Percentiles rank a stretch among this genome's conserved stretches.
These are phyloP conservation scores for Eudemis profundana DNA, from an alignment of 2,888 invertebrate genomes.

Conservation along the genomic window DNA sequence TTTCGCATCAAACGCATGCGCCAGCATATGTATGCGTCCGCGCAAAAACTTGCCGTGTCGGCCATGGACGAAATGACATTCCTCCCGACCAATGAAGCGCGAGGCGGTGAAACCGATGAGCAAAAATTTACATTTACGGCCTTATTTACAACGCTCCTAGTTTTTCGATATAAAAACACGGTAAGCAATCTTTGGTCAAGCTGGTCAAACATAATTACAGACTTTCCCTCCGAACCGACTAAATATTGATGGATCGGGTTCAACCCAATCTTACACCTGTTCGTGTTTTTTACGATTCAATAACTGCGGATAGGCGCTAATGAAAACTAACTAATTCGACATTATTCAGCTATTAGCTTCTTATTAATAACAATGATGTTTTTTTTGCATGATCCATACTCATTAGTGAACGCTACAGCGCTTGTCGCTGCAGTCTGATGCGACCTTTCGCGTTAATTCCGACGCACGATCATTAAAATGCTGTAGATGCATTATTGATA, in stretches of 20 bases:
- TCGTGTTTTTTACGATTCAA: conserved; percentile 8
- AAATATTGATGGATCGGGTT: conserved; percentile 20
- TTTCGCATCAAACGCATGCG: conserved; percentile 43
- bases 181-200: conserved; percentile 16
- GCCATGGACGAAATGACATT: conserved; percentile 68
- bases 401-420: background rate
- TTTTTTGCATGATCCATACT: conserved; percentile 10
- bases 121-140: conserved; percentile 46
- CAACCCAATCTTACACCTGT: conserved; percentile 5
- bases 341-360: conserved; percentile 30
- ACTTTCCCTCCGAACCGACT: conserved; percentile 19
- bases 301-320: background rate
- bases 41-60: conserved; percentile 63
- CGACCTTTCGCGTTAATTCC: conserved; percentile 35
- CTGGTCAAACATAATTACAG: conserved; percentile 2
- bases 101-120: conserved; percentile 49
- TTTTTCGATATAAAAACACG: conserved; percentile 32
- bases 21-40: conserved; percentile 41
- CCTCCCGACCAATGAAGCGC: conserved; percentile 70
- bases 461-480: conserved; percentile 17
- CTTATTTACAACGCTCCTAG: conserved; percentile 27
- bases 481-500: conserved; percentile 37
- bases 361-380: conserved; percentile 28
- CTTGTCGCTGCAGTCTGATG: conserved; percentile 16
- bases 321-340: conserved; percentile 22